Conservation (phyloP, 1,140 invertebrate species). For the Liolophura sinensis region DNA sequence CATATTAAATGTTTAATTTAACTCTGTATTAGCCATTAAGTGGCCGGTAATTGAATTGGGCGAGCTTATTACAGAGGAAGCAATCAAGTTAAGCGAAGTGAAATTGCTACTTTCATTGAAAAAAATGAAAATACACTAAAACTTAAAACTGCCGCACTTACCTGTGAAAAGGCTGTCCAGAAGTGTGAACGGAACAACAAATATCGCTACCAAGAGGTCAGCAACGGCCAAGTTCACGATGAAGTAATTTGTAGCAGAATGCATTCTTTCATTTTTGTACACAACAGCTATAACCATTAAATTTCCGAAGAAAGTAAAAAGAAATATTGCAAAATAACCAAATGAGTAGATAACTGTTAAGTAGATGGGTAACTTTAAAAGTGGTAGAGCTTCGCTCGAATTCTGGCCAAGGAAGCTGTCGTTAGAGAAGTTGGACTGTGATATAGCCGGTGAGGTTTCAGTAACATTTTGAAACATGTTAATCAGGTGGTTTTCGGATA, state of each 20-base stretch:
- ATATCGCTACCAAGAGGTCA: slow-evolving; percentile 86
- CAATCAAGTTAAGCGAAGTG: too few species aligned
- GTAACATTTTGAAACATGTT: too few species aligned
- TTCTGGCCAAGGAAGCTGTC: too few species aligned
- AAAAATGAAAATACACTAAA: too few species aligned
- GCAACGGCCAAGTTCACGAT: slow-evolving; percentile 90
- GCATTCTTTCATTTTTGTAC: slow-evolving; percentile 79
- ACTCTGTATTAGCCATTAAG: too few species aligned
- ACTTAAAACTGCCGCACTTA: slow-evolving; percentile 27
- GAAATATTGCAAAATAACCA: slow-evolving; percentile 67
- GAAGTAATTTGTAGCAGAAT: slow-evolving; percentile 90
- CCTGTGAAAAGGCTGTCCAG: slow-evolving; percentile 56
- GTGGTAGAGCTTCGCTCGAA: neutral
- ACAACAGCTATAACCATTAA: slow-evolving; percentile 84
- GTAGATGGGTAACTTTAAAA: slow-evolving; percentile 32
- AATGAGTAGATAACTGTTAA: slow-evolving; percentile 41
- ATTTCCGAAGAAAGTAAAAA: slow-evolving; percentile 82
- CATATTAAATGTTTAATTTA: too few species aligned
- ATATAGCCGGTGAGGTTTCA: too few species aligned
- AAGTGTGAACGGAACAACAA: slow-evolving; percentile 85
- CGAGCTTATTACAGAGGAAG: too few species aligned
- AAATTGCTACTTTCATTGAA: too few species aligned
- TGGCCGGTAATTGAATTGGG: too few species aligned
- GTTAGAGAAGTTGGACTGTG: too few species aligned
- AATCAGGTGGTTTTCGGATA: too few species aligned